Conservation (phyloP, 2,113 vertebrate species). For the Callorhinus ursinus region DNA sequence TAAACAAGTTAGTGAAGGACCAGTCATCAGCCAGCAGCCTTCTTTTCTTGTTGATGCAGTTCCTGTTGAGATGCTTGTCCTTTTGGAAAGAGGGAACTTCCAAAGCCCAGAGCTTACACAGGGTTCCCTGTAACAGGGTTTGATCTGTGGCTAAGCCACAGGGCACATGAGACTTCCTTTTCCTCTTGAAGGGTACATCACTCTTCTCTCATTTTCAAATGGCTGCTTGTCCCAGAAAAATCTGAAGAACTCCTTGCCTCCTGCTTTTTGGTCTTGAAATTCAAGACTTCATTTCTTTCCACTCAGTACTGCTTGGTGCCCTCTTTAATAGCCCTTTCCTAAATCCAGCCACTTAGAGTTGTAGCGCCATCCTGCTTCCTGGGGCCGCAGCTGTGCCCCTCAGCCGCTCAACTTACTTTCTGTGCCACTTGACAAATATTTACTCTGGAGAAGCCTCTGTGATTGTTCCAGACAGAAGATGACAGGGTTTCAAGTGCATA, state of each 20-base stretch:
- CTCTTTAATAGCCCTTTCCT: neutral
- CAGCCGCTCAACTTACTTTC: neutral
- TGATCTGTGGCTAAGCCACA: neutral
- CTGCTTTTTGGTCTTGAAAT: neutral
- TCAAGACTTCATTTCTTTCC: neutral
- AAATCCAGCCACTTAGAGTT: neutral
- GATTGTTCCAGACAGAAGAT: neutral
- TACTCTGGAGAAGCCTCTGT: neutral
- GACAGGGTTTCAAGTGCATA: neutral
- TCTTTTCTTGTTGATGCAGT: neutral
- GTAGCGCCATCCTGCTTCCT: neutral
- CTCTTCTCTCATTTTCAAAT: neutral
- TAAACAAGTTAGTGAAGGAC: neutral
- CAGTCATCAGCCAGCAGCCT: neutral
- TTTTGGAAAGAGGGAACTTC: neutral
- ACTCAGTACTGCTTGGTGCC: neutral
- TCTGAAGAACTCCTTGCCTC: neutral
- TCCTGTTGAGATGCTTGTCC: neutral
- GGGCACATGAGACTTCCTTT: neutral
- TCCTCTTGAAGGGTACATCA: neutral
- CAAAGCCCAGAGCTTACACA: neutral
- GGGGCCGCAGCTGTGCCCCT: neutral
- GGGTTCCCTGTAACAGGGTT: neutral
- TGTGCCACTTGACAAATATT: neutral
- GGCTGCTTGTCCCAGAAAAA: neutral